Base-by-base conservation (phyloP, 2,113 vertebrate species). In the Pristiophorus japonicus region DNA sequence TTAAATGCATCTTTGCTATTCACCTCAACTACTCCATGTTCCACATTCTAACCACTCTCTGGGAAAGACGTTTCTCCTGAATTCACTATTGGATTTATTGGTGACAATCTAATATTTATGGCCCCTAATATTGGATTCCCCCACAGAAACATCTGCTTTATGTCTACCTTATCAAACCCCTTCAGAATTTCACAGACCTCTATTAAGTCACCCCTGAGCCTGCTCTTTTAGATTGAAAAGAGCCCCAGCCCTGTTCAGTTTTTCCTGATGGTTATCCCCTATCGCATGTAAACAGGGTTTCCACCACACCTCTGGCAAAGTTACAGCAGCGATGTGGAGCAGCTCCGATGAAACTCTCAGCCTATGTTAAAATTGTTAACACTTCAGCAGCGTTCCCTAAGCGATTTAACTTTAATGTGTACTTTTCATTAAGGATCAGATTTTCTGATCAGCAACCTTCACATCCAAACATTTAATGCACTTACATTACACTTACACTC, bases 361-460 rank as follows among this genome's bases (percentile, higher is more conserved):
- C 85, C 70, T 10, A 73, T 11, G 7, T 73, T 30, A 88, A 90
- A n/a, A 59, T 81, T 55, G 30, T 12, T 4, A n/a, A 14, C 51
- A 90, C 2, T 90, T 90, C 87, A 90, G 87, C 12, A 30, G 51
- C 0, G 16, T 55, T 59, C 30, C 55, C 27, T 55, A 30, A 55
- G 85, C 8, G 47, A 59, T 24, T 90, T 27, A 90, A 59, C 30
- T 34, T 59, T 90, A 62, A 90, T 62, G 51, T 18, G 51, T 16
- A n/a, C 30, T 62, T 63, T 63, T 92, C 88, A 42, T 92, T 38
- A 65, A 63, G 5, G 34, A 16, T 38, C 88, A 91, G 38, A 63
- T 63, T 63, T 92, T 92, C 59, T 92, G 59, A 92, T 38, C 88
- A 92, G 88, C n/a, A 92, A 63, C 55, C 11, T 88, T 73, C 85